Percentiles rank a stretch among this genome's conserved stretches.
phyloP scores from a whole-genome alignment of 2,888 invertebrate genomes.

The Leptogaster cylindrica region DNA sequence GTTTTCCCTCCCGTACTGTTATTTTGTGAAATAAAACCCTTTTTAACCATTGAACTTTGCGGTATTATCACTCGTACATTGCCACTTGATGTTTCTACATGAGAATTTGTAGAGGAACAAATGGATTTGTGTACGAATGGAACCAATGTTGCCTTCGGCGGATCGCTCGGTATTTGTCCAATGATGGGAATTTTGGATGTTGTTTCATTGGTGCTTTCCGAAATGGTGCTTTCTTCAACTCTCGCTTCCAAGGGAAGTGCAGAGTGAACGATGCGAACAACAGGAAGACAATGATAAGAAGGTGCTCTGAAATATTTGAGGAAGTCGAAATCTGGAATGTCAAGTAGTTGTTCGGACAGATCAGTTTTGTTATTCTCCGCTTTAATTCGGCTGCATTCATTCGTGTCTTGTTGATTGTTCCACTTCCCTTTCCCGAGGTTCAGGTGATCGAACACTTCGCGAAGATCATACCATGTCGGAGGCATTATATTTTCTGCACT shows the following conservation, averaged over 20 bases:
- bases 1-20: background rate
- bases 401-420: background rate
- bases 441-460: background rate
- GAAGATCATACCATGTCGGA: conserved; percentile 1
- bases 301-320: conserved; percentile 38
- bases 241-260: background rate
- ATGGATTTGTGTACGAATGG: background rate
- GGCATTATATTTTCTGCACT: background rate
- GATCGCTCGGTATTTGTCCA: too few relatives aligned
- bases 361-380: background rate
- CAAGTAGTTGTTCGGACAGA: background rate
- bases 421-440: conserved; percentile 8
- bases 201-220: background rate
- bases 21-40: background rate
- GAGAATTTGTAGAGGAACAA: background rate
- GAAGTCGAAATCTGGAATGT: conserved; percentile 37
- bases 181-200: background rate
- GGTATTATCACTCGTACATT: conserved; percentile 17
- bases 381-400: background rate
- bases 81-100: background rate
- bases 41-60: background rate
- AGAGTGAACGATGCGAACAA: conserved; percentile 27
- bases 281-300: conserved; percentile 34
- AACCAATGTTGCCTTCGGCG: background rate
- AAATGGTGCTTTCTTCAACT: background rate